These are phyloP conservation scores for Campylomormyrus numenius DNA, from an alignment of 2,113 vertebrate genomes.

Conservation along the genomic window DNA sequence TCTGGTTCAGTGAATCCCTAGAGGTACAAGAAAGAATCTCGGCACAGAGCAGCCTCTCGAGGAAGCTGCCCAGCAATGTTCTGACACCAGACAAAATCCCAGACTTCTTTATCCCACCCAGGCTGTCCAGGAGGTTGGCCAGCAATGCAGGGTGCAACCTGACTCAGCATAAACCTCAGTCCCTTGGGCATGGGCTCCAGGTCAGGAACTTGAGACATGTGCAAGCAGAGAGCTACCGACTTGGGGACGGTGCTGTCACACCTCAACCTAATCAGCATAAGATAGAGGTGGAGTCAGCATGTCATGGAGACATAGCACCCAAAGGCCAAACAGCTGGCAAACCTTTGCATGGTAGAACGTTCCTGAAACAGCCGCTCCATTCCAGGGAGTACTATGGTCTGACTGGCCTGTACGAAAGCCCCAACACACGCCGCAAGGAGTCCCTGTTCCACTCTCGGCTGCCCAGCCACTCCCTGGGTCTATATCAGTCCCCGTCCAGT, in stretches of 20 bases:
- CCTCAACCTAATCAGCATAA: background rate
- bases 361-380: slow-evolving; percentile 37
- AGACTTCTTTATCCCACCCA: slow-evolving; percentile 62
- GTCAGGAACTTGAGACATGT: background rate
- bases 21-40: slow-evolving; percentile 36
- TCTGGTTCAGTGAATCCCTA: slow-evolving; percentile 39
- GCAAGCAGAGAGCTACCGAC: background rate
- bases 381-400: slow-evolving; percentile 50
- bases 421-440: slow-evolving; percentile 63
- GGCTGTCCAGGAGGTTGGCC: slow-evolving; percentile 36
- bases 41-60: slow-evolving; percentile 37
- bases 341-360: background rate
- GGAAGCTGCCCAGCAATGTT: slow-evolving; percentile 54
- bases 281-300: background rate
- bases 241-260: background rate
- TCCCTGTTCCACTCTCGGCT: slow-evolving; percentile 57
- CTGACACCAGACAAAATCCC: slow-evolving; percentile 65
- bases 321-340: background rate
- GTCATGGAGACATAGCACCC: slow-evolving; percentile 1
- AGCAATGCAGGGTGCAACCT: slow-evolving; percentile 19
- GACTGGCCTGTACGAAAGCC: slow-evolving; percentile 55
- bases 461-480: slow-evolving; percentile 39
- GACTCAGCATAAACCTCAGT: background rate
- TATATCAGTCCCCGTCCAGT: slow-evolving; percentile 18
- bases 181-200: background rate